Evolutionary conservation across 2,888 invertebrate genomes (phyloP), one percentile per base, ranked within the genome.

Genomic region (Timema cristinae): DNA sequence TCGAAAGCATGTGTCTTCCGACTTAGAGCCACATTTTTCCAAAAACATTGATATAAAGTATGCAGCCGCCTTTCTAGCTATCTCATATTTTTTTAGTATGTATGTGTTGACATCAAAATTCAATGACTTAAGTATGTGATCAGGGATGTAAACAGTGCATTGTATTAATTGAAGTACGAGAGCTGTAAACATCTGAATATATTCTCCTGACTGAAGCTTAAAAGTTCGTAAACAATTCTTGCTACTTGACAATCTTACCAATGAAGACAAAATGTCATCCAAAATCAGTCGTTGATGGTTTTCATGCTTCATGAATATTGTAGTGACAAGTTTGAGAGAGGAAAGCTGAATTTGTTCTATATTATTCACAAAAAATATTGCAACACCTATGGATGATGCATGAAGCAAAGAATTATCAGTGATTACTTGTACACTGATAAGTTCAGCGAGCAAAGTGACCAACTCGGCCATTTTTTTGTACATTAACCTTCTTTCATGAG

Each of bases 261-360:
- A 47, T 16, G 47, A 9, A 47, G 4, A 32, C 7, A 63, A 63
- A 63, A 32, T 63, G 10, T 63, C 13, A 63, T 63, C 47, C 6
- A 63, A 48, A 32, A 63, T 32, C 7, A 47, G 32, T 48, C 32
- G 6, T 63, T 63, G 32, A 6, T 47, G 7, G 13, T 47, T 9
- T 63, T 63, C 32, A 63, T 63, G 48, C 48, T 63, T 63, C 48
- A 13, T 47, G 48, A 63, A 63, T 47, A 63, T 63, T 47, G 32
- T 32, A 4, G 32, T 32, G 32, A 32, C 32, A 32, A 32, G 32
- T 2, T 32, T 32, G 32, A 32, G 32, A 32, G 32, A 32, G 32
- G 32, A 32, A 32, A 32, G 32, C 32, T 32, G 32, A 32, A 32
- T 32, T 32, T 32, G 32, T 32, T 32, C 32, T 32, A 32, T 32